Percentiles rank a stretch among this genome's conserved stretches.
phyloP scores from a whole-genome alignment of 2,888 invertebrate genomes.

The Hololepta plana region DNA sequence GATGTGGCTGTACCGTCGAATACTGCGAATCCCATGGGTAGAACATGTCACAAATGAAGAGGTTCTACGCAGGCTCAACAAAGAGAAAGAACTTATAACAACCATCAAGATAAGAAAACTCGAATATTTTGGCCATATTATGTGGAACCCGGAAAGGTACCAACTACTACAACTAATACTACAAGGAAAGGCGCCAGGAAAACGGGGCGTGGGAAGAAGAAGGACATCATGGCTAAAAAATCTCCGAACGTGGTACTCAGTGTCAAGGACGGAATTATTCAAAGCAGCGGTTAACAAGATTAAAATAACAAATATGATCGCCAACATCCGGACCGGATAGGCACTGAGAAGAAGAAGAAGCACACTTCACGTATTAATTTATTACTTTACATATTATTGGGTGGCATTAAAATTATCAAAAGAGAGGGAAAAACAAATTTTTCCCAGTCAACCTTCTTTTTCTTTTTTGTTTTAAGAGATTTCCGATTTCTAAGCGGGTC shows the following conservation, averaged over 20 bases:
- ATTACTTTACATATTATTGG: no score
- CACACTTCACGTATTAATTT: no score
- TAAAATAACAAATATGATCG: slow-evolving; percentile 4
- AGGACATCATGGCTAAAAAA: slow-evolving; percentile 7
- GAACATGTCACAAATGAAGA: slow-evolving; percentile 7
- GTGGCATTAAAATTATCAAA: no score
- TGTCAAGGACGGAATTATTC: neutral
- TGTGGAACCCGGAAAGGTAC: no score
- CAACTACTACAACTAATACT: slow-evolving; percentile 4
- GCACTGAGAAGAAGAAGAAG: slow-evolving; percentile 5
- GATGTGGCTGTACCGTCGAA: slow-evolving; percentile 9
- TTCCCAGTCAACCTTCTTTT: no score
- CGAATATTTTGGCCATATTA: slow-evolving; percentile 7
- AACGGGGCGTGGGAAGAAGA: slow-evolving; percentile 4
- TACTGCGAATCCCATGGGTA: slow-evolving; percentile 7
- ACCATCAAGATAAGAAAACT: slow-evolving; percentile 7
- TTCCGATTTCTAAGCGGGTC: no score
- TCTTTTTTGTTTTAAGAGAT: no score
- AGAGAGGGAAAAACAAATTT: no score
- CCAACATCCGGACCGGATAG: slow-evolving; percentile 5
- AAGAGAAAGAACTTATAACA: slow-evolving; percentile 3
- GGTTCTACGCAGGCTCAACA: slow-evolving; percentile 4
- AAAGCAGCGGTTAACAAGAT: slow-evolving; percentile 2
- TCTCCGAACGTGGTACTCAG: slow-evolving; percentile 6
- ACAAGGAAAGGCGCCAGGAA: slow-evolving; percentile 4